A percentile compares a stretch with the other conserved stretches of the same genome.
Conservation (phyloP, 2,113 vertebrate genomes). For the Condylura cristata region DNA sequence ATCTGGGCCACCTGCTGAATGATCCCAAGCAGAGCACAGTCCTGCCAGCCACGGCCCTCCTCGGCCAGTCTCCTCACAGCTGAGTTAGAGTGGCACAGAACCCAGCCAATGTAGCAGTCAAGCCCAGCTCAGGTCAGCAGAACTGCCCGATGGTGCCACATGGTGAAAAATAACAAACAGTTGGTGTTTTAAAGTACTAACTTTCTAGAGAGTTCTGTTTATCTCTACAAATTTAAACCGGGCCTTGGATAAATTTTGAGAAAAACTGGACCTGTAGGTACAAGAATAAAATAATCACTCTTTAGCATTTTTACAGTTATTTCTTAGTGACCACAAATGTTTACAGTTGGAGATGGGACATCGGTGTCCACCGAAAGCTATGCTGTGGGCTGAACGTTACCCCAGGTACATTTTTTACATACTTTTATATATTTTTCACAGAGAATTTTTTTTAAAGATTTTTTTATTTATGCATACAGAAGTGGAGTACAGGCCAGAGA, state of each 20-base stretch:
- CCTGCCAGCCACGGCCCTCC: not conserved
- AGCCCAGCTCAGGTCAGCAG: not conserved
- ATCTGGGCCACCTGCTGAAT: not conserved
- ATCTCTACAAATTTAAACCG: not conserved
- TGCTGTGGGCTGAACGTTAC: not conserved
- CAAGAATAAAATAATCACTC: not conserved
- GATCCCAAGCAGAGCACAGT: not conserved
- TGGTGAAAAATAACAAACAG: not conserved
- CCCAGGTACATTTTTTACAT: not conserved
- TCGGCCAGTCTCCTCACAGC: not conserved
- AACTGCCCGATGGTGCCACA: not conserved
- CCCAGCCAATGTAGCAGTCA: fast-evolving
- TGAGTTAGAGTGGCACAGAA: not conserved
- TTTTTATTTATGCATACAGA: too few species aligned
- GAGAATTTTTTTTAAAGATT: too few species aligned
- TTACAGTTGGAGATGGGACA: not conserved
- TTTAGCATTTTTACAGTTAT: not conserved
- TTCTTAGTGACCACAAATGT: not conserved
- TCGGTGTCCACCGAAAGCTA: fast-evolving
- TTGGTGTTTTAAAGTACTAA: not conserved
- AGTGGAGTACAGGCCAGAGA: too few species aligned
- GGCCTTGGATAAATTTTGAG: not conserved
- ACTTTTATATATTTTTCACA: too few species aligned
- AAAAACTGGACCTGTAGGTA: not conserved
- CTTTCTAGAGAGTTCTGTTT: not conserved